These are phyloP conservation scores for Lagocephalus sceleratus DNA, from an alignment of 2,797 vertebrate genomes.

Conservation along the genomic window DNA sequence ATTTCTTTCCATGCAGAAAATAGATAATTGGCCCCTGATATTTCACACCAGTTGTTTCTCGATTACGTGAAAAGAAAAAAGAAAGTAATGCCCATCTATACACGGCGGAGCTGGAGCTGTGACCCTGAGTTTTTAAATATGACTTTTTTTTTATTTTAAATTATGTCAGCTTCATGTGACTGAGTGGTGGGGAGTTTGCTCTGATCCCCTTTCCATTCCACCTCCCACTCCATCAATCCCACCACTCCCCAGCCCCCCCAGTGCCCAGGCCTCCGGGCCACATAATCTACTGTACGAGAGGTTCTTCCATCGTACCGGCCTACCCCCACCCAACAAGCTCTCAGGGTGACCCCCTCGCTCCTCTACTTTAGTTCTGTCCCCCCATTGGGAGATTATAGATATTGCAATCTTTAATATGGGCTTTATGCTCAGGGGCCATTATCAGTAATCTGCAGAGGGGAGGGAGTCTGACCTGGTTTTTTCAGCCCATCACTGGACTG, in stretches of 20 bases:
- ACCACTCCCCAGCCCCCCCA: slow-evolving; percentile 48
- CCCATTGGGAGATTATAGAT: slow-evolving; percentile 80
- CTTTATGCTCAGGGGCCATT: slow-evolving; percentile 78
- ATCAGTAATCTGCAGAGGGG: slow-evolving; percentile 77
- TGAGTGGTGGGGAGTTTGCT: slow-evolving; percentile 62
- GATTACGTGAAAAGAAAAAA: no score
- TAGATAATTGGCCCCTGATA: no score
- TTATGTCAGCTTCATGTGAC: slow-evolving; percentile 52
- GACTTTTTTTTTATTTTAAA: no score
- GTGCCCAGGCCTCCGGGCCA: slow-evolving; percentile 55
- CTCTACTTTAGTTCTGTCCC: slow-evolving; percentile 71
- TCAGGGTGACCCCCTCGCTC: slow-evolving; percentile 72
- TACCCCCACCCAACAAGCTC: slow-evolving; percentile 38
- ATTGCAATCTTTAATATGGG: slow-evolving; percentile 81
- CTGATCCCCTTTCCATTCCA: slow-evolving; percentile 67
- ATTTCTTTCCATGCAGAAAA: no score
- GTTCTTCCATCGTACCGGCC: slow-evolving; percentile 47
- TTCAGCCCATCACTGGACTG: slow-evolving; percentile 66
- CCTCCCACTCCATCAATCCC: slow-evolving; percentile 65
- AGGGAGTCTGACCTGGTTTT: slow-evolving; percentile 76
- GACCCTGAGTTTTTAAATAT: no score
- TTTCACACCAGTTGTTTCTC: no score
- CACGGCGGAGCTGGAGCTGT: no score
- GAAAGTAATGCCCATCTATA: no score
- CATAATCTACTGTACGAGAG: slow-evolving; percentile 71